Conservation (phyloP, 1,140 invertebrate genomes). For the Chironomus tepperi region DNA sequence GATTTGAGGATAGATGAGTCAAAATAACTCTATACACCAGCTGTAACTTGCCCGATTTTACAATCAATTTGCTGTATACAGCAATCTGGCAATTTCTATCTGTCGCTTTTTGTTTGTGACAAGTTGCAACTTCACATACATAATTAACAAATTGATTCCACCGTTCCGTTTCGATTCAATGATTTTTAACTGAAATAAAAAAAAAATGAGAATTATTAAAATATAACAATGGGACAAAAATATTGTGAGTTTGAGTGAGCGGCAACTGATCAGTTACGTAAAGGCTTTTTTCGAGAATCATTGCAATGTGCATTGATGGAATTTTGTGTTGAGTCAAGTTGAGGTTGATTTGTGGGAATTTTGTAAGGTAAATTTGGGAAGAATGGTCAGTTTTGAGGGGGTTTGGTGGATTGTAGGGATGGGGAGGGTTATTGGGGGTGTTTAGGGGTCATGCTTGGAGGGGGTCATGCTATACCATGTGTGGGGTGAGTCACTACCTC, state of each 20-base stretch:
- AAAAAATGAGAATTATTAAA: neutral
- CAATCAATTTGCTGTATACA: neutral
- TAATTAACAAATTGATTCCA: slow-evolving; percentile 24
- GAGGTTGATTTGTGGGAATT: too few species aligned
- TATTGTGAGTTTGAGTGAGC: neutral
- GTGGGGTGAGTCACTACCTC: too few species aligned
- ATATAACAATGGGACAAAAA: neutral
- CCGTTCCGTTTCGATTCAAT: slow-evolving; percentile 19
- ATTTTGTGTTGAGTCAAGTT: too few species aligned
- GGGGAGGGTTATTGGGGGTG: too few species aligned
- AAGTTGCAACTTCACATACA: slow-evolving; percentile 7
- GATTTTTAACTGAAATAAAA: slow-evolving; percentile 10
- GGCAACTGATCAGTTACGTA: neutral
- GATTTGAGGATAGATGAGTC: slow-evolving; percentile 19
- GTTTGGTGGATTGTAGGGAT: too few species aligned
- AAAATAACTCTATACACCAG: neutral
- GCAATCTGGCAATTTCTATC: neutral
- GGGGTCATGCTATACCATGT: too few species aligned
- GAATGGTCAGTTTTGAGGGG: too few species aligned
- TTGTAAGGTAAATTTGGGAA: too few species aligned
- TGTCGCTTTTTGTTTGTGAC: neutral
- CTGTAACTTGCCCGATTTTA: too few species aligned
- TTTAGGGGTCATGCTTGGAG: too few species aligned
- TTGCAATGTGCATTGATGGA: too few species aligned
- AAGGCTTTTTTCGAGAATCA: too few species aligned